These are phyloP conservation scores for Entomyzon cyanotis DNA, from an alignment of 2,113 vertebrate genomes.

Conservation along the genomic window DNA sequence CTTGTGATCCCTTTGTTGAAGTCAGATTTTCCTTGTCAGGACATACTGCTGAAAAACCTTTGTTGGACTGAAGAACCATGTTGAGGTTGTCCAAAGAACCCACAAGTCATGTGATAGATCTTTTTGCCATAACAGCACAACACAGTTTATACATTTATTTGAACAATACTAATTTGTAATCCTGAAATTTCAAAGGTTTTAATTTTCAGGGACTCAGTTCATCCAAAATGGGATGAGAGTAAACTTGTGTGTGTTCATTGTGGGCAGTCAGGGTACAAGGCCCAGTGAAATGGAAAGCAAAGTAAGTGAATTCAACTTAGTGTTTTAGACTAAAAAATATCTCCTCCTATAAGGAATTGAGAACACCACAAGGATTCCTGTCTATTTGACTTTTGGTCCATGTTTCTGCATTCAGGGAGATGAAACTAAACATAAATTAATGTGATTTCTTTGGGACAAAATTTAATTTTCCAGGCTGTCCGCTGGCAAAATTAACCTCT, in stretches of 20 bases:
- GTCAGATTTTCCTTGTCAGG: background rate
- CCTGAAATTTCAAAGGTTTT: background rate
- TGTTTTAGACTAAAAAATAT: background rate
- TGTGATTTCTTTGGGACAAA: slow-evolving; percentile 36
- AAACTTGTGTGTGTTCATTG: background rate
- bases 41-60: background rate
- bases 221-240: background rate
- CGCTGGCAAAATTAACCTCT: slow-evolving; percentile 34
- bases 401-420: background rate
- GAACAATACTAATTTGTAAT: background rate
- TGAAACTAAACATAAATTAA: slow-evolving; percentile 34
- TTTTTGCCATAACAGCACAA: background rate
- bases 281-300: background rate
- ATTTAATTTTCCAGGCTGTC: slow-evolving; percentile 27
- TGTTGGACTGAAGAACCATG: background rate
- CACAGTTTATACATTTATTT: background rate
- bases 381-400: background rate
- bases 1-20: background rate
- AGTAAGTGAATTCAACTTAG: background rate
- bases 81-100: background rate
- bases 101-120: background rate
- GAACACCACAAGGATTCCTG: background rate
- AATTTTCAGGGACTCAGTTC: background rate
- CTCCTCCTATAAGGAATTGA: background rate
- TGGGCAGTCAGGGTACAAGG: background rate